Base-by-base conservation (phyloP, 2,797 vertebrate genomes). In the Odontamblyopus lacepedii region DNA sequence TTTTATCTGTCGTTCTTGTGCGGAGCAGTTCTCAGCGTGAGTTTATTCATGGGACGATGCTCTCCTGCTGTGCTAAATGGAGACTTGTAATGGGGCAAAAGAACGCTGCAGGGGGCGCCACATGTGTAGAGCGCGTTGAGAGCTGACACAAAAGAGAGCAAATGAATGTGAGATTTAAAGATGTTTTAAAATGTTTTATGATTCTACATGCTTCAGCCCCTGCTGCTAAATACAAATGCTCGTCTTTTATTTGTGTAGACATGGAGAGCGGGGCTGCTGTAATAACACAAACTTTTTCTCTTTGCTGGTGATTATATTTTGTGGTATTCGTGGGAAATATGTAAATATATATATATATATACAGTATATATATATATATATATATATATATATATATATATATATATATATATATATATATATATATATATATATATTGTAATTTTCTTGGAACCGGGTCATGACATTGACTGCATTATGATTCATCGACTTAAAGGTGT, bases 31-130 rank as follows among this genome's bases (percentile, higher is more conserved):
- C 78, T 63, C 63, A 78, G 75, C 77, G 78, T 86, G 74, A 76
- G 78, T 85, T 85, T 87, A 90, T 90, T 90, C 79, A 86, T 88
- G 72, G 76, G 70, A 78, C 80, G 82, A 69, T 73, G 70, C 73
- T 71, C 80, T 78, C 86, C 85, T 75, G 88, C 86, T 89, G 87
- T 70, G 86, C 79, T 89, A 87, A 89, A 89, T 78, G 77, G 77
- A 72, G 79, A 86, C 76, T 81, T 78, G 80, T 87, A 85, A 83
- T 65, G 72, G 82, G 88, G 80, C 78, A 88, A 79, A 76, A 78
- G 59, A 79, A 76, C 80, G 62, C 86, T 2, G 27, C 65, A 8
- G 81, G 76, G 78, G 75, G 80, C 60, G 76, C 81, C 74, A 82
- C 70, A 73, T 79, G 75, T 79, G 73, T 80, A 65, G 74, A 83